These are phyloP conservation scores for Exephanes ischioxanthus DNA, from an alignment of 2,888 invertebrate species.

Conservation along the genomic window DNA sequence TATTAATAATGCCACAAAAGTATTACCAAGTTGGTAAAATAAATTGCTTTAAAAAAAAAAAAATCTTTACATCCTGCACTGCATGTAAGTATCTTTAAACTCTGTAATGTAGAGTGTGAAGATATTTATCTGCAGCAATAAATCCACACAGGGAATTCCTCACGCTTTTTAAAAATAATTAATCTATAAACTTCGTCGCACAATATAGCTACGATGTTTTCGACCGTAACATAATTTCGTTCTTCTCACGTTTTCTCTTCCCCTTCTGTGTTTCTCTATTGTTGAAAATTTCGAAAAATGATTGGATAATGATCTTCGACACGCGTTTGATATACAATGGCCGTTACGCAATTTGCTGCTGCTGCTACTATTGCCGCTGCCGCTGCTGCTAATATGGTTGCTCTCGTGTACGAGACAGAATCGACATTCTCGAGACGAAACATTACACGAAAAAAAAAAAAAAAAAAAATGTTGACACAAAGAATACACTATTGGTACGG, in stretches of 20 bases:
- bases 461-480: conserved; percentile 12
- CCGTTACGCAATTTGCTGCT: conserved; percentile 46
- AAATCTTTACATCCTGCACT: too few relatives aligned
- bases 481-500: conserved; percentile 24
- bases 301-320: conserved; percentile 54
- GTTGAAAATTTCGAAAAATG: conserved; percentile 31
- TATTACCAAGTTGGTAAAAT: too few relatives aligned
- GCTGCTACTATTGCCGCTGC: neutral
- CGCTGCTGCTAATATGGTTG: neutral
- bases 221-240: neutral
- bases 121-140: too few relatives aligned
- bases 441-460: conserved; percentile 34
- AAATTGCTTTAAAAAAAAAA: too few relatives aligned
- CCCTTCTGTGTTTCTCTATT: conserved; percentile 38
- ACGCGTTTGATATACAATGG: conserved; percentile 51
- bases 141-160: too few relatives aligned
- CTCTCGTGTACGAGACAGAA: conserved; percentile 12
- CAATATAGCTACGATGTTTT: neutral
- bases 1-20: too few relatives aligned
- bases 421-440: conserved; percentile 42
- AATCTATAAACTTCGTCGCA: too few relatives aligned
- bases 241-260: conserved; percentile 22
- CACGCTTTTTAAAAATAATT: too few relatives aligned
- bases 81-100: too few relatives aligned
- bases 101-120: too few relatives aligned